Conservation (phyloP, 2,888 invertebrate species). For the Hyppa rectilinea region DNA sequence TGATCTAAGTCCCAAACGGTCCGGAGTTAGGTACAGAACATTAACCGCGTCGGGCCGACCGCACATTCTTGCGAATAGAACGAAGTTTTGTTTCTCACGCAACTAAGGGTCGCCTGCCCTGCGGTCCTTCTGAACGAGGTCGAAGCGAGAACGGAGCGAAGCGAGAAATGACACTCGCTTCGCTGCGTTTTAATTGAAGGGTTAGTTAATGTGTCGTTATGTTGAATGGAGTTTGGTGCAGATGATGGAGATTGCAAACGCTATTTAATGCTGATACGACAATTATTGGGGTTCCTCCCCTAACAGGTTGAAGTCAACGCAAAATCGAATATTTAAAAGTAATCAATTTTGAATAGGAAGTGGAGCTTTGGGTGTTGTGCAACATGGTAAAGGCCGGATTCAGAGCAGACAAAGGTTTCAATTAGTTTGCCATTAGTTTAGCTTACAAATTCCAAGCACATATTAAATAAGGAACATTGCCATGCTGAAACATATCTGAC, state of each 20-base stretch:
- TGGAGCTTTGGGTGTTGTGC: neutral
- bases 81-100: slow-evolving; percentile 79
- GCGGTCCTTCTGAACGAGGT: slow-evolving; percentile 28
- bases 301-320: neutral
- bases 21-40: slow-evolving; percentile 61
- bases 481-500: slow-evolving; percentile 15
- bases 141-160: slow-evolving; percentile 18
- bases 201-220: slow-evolving; percentile 41
- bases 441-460: neutral
- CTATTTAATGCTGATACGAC: slow-evolving; percentile 22
- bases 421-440: neutral
- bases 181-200: slow-evolving; percentile 63
- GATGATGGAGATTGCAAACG: slow-evolving; percentile 34
- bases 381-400: neutral
- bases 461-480: slow-evolving; percentile 18
- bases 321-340: neutral
- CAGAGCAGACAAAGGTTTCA: neutral
- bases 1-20: slow-evolving; percentile 50
- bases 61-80: slow-evolving; percentile 79
- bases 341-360: neutral
- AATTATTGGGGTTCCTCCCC: slow-evolving; percentile 1
- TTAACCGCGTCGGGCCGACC: slow-evolving; percentile 67
- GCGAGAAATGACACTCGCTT: slow-evolving; percentile 40
- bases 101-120: slow-evolving; percentile 65
- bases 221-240: slow-evolving; percentile 30